Percentiles rank a stretch among this genome's conserved stretches.
These are phyloP conservation scores for Exocentrus adspersus DNA, from an alignment of 2,888 invertebrate species.

Conservation along the genomic window DNA sequence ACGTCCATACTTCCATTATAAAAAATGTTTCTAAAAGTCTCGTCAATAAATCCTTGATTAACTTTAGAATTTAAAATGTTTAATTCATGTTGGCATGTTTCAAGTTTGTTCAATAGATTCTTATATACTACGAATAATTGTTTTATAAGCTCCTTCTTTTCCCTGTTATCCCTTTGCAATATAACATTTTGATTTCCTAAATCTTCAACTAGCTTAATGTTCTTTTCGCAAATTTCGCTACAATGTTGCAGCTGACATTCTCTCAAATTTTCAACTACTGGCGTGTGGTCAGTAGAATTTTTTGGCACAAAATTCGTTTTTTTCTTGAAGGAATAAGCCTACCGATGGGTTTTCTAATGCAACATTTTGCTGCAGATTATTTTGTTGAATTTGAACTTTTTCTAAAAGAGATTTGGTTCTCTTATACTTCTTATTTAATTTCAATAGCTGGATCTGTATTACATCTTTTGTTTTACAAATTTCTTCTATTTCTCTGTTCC, in stretches of 20 bases:
- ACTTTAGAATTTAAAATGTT: slow-evolving; percentile 38
- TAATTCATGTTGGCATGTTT: slow-evolving; percentile 45
- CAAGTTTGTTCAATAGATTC: slow-evolving; percentile 44
- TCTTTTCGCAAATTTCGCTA: slow-evolving; percentile 5
- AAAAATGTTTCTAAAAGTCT: slow-evolving; percentile 11
- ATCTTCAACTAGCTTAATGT: not conserved
- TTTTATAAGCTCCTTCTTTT: slow-evolving; percentile 38
- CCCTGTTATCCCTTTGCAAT: slow-evolving; percentile 30
- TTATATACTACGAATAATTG: slow-evolving; percentile 37
- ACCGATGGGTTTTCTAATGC: not conserved
- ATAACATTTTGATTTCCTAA: slow-evolving; percentile 13
- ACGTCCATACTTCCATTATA: no score
- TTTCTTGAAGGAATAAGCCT: slow-evolving; percentile 19
- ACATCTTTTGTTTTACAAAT: slow-evolving; percentile 34
- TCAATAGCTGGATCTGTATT: slow-evolving; percentile 38
- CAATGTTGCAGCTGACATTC: slow-evolving; percentile 18
- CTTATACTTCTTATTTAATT: slow-evolving; percentile 36
- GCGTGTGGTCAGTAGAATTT: not conserved
- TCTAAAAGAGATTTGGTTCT: slow-evolving; percentile 34
- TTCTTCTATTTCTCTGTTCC: slow-evolving; percentile 36
- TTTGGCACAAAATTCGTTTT: slow-evolving; percentile 4
- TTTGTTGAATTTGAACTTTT: slow-evolving; percentile 22
- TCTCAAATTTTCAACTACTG: not conserved
- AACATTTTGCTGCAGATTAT: slow-evolving; percentile 10
- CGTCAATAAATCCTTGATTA: slow-evolving; percentile 18